These are phyloP conservation scores for Nomada lathburiana DNA, from an alignment of 2,888 invertebrate species.

Conservation along the genomic window DNA sequence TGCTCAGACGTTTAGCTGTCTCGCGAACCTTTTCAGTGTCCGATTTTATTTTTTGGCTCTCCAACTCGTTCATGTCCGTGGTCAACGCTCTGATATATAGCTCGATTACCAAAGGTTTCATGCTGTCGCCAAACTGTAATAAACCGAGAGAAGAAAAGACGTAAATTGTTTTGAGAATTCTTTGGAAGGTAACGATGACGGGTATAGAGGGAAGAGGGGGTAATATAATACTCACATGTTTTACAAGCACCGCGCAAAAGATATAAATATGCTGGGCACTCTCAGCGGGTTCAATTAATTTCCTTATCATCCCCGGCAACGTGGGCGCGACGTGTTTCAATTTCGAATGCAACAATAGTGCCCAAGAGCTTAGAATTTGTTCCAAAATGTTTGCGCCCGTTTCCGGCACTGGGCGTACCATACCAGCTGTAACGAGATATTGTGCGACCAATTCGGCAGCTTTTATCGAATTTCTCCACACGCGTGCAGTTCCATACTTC, in stretches of 20 bases:
- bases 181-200: no score
- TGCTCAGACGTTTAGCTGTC: conserved; percentile 86
- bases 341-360: conserved; percentile 79
- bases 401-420: conserved; percentile 85
- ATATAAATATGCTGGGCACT: conserved; percentile 89
- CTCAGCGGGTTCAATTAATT: conserved; percentile 86
- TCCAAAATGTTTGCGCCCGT: conserved; percentile 80
- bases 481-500: conserved; percentile 85
- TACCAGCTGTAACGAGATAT: conserved; percentile 86
- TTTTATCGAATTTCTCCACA: conserved; percentile 86
- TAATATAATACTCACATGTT: conserved; percentile 80
- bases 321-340: conserved; percentile 78
- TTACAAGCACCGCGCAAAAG: conserved; percentile 85
- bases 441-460: conserved; percentile 86
- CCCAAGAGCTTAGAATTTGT: conserved; percentile 82
- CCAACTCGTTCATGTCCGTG: conserved; percentile 91
- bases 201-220: background rate
- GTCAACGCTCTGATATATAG: conserved; percentile 91
- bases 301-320: conserved; percentile 83
- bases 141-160: conserved; percentile 6
- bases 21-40: conserved; percentile 85
- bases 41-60: conserved; percentile 87
- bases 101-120: conserved; percentile 89
- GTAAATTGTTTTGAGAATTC: background rate
- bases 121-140: conserved; percentile 86